Percentiles rank a stretch among this genome's conserved stretches.
Evolutionary conservation across 2,113 vertebrate species (phyloP).

Genomic region (Numenius arquata): DNA sequence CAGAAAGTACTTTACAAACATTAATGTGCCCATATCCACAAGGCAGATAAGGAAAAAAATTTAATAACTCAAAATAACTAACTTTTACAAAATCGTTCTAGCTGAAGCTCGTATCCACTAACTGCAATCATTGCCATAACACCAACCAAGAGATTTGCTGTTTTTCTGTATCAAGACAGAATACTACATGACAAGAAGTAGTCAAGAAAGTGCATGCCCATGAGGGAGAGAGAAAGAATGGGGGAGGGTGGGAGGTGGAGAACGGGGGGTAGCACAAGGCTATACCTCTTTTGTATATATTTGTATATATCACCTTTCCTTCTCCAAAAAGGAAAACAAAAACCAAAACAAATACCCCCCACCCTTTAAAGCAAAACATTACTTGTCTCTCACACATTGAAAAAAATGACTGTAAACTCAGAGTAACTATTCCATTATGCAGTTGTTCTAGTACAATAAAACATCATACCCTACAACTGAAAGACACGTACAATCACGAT

Average conservation of each 20-base stretch:
- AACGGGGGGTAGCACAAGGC: background rate
- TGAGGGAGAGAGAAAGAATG: background rate
- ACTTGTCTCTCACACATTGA: background rate
- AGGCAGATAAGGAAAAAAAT: background rate
- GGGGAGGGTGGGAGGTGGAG: background rate
- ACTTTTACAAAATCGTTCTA: background rate
- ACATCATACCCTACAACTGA: background rate
- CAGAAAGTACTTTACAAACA: background rate
- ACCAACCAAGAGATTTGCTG: background rate
- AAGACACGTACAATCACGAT: background rate
- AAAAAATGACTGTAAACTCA: background rate
- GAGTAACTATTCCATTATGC: background rate
- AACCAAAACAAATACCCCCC: accelerated
- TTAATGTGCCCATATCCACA: background rate
- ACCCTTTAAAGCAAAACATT: background rate
- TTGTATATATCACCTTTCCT: background rate
- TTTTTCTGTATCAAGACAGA: background rate
- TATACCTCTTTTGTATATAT: background rate
- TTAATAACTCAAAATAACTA: background rate
- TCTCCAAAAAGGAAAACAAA: background rate
- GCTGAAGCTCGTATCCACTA: background rate
- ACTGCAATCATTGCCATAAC: background rate
- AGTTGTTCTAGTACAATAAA: background rate
- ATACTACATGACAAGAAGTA: background rate
- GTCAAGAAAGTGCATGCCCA: background rate